Evolutionary conservation across 2,113 vertebrate genomes (phyloP), one percentile per base, ranked within the genome.

Genomic region (Cyprichromis sp.): DNA sequence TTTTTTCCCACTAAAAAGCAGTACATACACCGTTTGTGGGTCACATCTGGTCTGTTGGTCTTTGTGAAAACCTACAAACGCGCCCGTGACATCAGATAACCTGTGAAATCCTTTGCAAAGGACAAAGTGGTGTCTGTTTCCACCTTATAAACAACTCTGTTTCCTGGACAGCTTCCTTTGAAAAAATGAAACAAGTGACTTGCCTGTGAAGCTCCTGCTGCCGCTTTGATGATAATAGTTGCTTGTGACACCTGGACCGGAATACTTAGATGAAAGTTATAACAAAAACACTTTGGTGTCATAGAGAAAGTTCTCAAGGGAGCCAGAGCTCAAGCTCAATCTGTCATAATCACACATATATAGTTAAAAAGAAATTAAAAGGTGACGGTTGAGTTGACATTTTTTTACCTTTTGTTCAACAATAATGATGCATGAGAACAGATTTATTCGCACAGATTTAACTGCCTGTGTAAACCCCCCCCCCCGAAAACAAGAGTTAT

Each of bases 221-320:
- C 3, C 13, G 42, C 86, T 91, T 91, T 93, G 92, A 93, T 84
- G 81, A 61, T 68, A 82, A 89, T 29, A 59, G 81, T 85, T 12
- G 24, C 29, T 80, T 52, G 57, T 68, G 89, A 83, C 83, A 45
- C 61, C 85, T 66, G 82, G 59, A 91, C 87, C 59, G 83, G 66
- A 90, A 78, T 88, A 91, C 86, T 80, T 81, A 53, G 54, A 89
- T 50, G 42, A 80, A 63, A 47, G 31, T 47, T 84, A 88, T 53
- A 91, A 80, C 40, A 80, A 50, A 86, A 89, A 87, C 54, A 83
- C 80, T 88, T 73, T 24, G 40, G 83, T 59, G 90, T 79, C 89
- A 86, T 73, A 81, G 87, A 88, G 81, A 76, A 83, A 82, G 82
- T 80, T 81, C 76, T 84, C 79, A 40, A 11, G 26, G 29, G 68